Evolutionary conservation across 2,888 invertebrate species (phyloP), one percentile per base, ranked within the genome.

Genomic region (Bibio marci): DNA sequence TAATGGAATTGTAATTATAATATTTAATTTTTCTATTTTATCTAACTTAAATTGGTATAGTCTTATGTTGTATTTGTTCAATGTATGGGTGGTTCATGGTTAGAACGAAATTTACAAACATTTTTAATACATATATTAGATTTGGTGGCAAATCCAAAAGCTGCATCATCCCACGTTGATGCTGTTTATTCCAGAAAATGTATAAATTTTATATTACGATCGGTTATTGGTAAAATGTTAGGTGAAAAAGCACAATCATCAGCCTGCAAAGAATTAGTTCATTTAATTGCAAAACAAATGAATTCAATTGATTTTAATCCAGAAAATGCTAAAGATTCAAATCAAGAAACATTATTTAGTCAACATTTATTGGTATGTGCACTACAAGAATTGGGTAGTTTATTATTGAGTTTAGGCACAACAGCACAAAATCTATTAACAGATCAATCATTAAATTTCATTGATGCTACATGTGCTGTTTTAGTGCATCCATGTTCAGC

Each of bases 101-200:
- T 98, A 43, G 97, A 98, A 62, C 75, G 87, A 15, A 90, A 97
- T 56, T 70, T 95, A 53, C 77, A 77, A 12, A 70, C 76, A 1
- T 77, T 95, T 50, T 64, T 95, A n/a, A 74, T 74, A 10, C 95
- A 97, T 57, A 76, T 97, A 4, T 63, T 97, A 37, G 91, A 94
- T 52, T 64, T 97, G 46, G 91, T 95, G 17, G 88, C 91, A 1
- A 92, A 91, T 64, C 92, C 94, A 0, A 90, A 90, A 62, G 90
- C 92, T 1, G 88, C 91, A 2, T 86, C 87, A 12, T 90, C 91
- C 0, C 97, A 98, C 55, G 92, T 95, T 0, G 95, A 97, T 60
- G 92, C 94, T 12, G 94, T 97, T 2, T 94, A 95, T 58, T 92
- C 95, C 1, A 76, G 97, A 48, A 94, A 94, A 63, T 98, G 97